Conservation (phyloP, 2,888 invertebrate species). For the Drosophila quasianomalipes region DNA sequence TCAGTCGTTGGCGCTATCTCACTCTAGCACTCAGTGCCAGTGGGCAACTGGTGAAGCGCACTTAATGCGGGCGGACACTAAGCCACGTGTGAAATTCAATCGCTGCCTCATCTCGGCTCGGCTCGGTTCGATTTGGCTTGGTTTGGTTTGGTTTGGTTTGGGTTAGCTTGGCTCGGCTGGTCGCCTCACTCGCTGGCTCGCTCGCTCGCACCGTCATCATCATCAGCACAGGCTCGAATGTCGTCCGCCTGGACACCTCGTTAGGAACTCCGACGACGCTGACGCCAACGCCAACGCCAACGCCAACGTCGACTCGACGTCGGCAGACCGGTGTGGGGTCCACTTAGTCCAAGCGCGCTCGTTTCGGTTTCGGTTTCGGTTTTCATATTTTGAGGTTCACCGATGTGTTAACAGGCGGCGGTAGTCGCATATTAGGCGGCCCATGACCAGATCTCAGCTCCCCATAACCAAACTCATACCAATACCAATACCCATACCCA, state of each 20-base stretch:
- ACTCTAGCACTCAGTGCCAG: background rate
- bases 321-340: constrained; percentile 59
- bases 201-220: constrained; percentile 53
- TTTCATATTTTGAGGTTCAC: constrained; percentile 79
- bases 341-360: constrained; percentile 46
- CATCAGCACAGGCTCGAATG: constrained; percentile 48
- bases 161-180: constrained; percentile 8
- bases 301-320: constrained; percentile 3
- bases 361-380: constrained; percentile 67
- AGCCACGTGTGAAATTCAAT: constrained; percentile 84
- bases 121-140: constrained; percentile 1
- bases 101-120: constrained; percentile 38
- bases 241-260: constrained; percentile 79
- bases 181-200: constrained; percentile 4
- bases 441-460: constrained; percentile 41
- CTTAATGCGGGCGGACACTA: constrained; percentile 83
- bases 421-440: constrained; percentile 76
- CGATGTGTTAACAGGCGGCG: constrained; percentile 81
- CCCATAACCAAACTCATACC: constrained; percentile 1
- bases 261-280: constrained; percentile 54
- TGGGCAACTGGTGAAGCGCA: constrained; percentile 69
- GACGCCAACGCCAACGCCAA: constrained; percentile 20
- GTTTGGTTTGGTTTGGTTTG: background rate
- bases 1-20: constrained; percentile 21
- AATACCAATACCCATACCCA: background rate